Conservation (phyloP, 2,797 vertebrate species). For the Chrysocyon brachyurus region DNA sequence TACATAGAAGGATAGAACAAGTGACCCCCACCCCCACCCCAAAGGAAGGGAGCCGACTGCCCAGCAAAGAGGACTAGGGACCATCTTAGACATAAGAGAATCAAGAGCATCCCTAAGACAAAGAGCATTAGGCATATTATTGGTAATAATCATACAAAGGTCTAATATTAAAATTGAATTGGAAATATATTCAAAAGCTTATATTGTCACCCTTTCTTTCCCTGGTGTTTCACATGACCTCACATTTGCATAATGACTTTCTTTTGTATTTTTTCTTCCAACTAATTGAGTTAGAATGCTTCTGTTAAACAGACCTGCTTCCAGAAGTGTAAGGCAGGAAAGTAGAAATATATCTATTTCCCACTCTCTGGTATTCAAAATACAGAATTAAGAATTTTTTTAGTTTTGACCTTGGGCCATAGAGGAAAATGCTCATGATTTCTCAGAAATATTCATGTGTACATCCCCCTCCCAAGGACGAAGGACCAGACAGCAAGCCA, state of each 20-base stretch:
- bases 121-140: not conserved
- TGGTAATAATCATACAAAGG: not conserved
- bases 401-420: not conserved
- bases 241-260: conserved; percentile 10
- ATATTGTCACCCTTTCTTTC: not conserved
- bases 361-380: not conserved
- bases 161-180: not conserved
- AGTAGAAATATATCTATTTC: not conserved
- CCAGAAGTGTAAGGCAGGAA: not conserved
- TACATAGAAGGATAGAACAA: not conserved
- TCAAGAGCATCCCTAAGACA: not conserved
- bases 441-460: not conserved
- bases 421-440: not conserved
- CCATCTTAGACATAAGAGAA: not conserved
- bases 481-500: not conserved
- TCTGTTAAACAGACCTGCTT: conserved; percentile 20
- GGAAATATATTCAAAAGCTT: not conserved
- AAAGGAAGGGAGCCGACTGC: not conserved
- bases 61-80: not conserved
- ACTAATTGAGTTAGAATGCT: conserved; percentile 30
- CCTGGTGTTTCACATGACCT: not conserved
- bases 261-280: conserved; percentile 19
- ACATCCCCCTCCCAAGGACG: not conserved
- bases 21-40: not conserved
- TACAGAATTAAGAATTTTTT: not conserved